These are phyloP conservation scores for Pseudomyrmex concolor DNA, from an alignment of 1,140 invertebrate species.

Conservation along the genomic window DNA sequence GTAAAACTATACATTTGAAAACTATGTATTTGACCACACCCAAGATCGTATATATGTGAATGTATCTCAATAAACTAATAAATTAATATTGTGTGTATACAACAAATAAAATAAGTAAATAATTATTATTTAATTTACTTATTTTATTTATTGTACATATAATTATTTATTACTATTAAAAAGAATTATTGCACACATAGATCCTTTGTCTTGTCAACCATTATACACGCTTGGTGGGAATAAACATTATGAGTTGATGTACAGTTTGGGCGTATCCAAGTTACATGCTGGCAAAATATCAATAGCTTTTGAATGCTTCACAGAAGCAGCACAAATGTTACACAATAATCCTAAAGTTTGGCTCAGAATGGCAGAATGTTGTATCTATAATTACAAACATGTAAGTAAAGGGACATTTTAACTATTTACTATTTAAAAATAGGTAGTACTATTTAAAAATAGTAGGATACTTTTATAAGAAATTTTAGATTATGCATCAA, in stretches of 20 bases:
- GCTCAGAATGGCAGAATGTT: conserved; percentile 97
- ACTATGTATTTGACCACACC: too few relatives aligned
- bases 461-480: too few relatives aligned
- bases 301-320: conserved; percentile 96
- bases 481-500: too few relatives aligned
- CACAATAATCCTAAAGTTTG: conserved; percentile 95
- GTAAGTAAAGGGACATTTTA: conserved; percentile 81
- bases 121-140: too few relatives aligned
- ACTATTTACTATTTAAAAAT: background rate
- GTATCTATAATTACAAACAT: conserved; percentile 90
- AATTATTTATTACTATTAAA: background rate
- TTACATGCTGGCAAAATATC: conserved; percentile 92
- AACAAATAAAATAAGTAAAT: too few relatives aligned
- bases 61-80: too few relatives aligned
- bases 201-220: conserved; percentile 84
- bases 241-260: conserved; percentile 93
- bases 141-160: background rate
- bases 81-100: too few relatives aligned
- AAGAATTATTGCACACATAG: conserved; percentile 71
- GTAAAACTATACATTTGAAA: too few relatives aligned
- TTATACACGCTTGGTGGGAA: conserved; percentile 87
- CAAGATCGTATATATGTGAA: too few relatives aligned
- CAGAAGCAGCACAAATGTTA: conserved; percentile 94
- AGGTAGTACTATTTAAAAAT: too few relatives aligned
- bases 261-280: conserved; percentile 95